phyloP scores from a whole-genome alignment of 2,888 invertebrate genomes.

The Cybosia mesomella region DNA sequence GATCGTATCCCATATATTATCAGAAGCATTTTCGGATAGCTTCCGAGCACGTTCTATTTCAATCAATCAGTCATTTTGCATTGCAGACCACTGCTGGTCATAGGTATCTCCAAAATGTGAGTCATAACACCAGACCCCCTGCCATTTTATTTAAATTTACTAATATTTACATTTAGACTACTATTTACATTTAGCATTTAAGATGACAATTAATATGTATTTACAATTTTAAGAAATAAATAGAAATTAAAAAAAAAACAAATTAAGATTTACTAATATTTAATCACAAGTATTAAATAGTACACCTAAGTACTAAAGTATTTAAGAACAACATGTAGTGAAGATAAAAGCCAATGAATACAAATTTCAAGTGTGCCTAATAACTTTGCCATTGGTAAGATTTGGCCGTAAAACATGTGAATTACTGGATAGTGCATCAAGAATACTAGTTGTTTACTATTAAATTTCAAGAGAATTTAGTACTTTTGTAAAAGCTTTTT shows the following conservation, averaged over 20 bases:
- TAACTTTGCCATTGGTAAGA: conserved; percentile 50
- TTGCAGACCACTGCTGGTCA: no score
- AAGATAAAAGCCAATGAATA: conserved; percentile 46
- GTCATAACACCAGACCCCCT: no score
- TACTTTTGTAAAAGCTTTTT: background rate
- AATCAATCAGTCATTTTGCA: no score
- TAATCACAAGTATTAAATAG: background rate
- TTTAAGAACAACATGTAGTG: conserved; percentile 28
- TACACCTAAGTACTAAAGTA: conserved; percentile 3
- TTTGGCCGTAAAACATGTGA: conserved; percentile 47
- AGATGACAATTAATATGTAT: no score
- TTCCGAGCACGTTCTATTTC: no score
- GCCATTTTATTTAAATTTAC: background rate
- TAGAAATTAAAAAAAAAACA: no score
- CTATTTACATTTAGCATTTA: no score
- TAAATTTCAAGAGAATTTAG: background rate
- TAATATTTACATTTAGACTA: no score
- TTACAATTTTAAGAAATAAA: no score
- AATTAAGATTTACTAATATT: background rate
- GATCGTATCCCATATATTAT: no score
- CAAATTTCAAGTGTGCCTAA: conserved; percentile 48
- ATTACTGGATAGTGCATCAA: conserved; percentile 28
- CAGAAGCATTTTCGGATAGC: no score
- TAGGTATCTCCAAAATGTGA: no score
- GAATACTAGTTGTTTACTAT: conserved; percentile 9